Base-by-base conservation (phyloP, 1,140 invertebrate genomes). In the Pygmarrhopalites habei region DNA sequence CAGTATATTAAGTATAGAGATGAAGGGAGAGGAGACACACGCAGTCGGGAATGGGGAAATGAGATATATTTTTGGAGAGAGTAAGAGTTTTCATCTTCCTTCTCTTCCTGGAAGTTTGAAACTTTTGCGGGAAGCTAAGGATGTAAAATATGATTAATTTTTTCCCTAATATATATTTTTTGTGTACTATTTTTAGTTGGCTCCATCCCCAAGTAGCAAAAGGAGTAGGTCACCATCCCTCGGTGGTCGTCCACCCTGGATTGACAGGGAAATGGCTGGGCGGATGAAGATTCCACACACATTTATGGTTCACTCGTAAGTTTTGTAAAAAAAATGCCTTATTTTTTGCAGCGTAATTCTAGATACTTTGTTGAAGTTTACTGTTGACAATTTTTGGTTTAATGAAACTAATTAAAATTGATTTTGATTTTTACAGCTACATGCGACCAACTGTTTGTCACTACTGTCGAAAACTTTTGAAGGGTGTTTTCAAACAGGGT, bases 401-500 rank as follows among this genome's bases (percentile, higher is more conserved):
- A n/a, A n/a, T n/a, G 32, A 35, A 35, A 7, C 5, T 35, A 35
- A 35, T 35, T 35, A 35, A 35, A 35, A 35, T 35, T 35, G 5
- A 35, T 35, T 35, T 35, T 15, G 32, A 7, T 35, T 35, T 15
- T 35, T 32, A 56, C 53, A 81, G 81, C 41, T 98, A 98, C 77
- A 95, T 90, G 21, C 81, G 90, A 43, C 96, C 94, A 21, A 98
- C 96, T 1, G 87, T 98, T 15, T 99, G 96, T 76, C 89, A 95
- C 71, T 83, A 86, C 74, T 98, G 95, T 80, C 94, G 95, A 76
- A 95, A 95, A 78, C 81, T 99, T 68, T 81, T 98, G 25, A 88
- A 90, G 72, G 95, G 95, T 1, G 81, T 99, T 49, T 96, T 97
- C 77, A 90, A 95, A 74, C 96, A 99, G 79, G 92, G 96, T 46